Evolutionary conservation across 2,113 vertebrate species (phyloP), one percentile per base, ranked within the genome.

Genomic region (Cynopterus brachyotis): DNA sequence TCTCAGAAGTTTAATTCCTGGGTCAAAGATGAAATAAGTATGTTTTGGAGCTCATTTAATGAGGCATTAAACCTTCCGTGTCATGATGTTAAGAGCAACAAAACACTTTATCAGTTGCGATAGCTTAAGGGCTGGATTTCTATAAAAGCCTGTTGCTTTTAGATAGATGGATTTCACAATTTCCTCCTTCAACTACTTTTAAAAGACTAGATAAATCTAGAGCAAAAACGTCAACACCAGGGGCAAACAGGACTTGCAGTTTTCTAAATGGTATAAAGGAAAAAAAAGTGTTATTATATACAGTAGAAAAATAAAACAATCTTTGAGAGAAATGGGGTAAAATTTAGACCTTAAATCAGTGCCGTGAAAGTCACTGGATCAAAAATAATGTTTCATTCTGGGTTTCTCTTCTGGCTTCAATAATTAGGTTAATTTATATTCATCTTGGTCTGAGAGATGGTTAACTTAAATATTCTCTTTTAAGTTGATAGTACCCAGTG

Each of bases 21-120:
- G 62, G 26, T 96, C 76, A 85, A 72, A 88, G 76, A 93, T 94
- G 57, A 92, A 87, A 88, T 94, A 82, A 93, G 28, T 88, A n/a
- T 75, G n/a, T 62, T 91, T 75, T 97, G 66, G n/a, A 93, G 60
- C 17, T 95, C 82, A 66, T 83, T 94, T 95, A 94, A 89, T 55
- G 85, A 89, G 53, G 19, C 35, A 66, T 85, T 84, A 76, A 85
- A 72, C 30, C 30, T 93, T 94, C 22, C 57, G 1, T 90, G 28
- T 87, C 75, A 47, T 67, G 30, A 93, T 75, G 57, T 60, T 76
- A 78, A 93, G 70, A 85, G 37, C 30, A 80, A 20, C 35, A 78
- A 32, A 76, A 7, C 2, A 6, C 32, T 66, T 91, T 28, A 60
- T 92, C 66, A 82, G 20, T 90, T 92, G 30, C 37, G 72, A 0